Base-by-base conservation (phyloP, 2,888 invertebrate species). In the Heteropelma amictum region DNA sequence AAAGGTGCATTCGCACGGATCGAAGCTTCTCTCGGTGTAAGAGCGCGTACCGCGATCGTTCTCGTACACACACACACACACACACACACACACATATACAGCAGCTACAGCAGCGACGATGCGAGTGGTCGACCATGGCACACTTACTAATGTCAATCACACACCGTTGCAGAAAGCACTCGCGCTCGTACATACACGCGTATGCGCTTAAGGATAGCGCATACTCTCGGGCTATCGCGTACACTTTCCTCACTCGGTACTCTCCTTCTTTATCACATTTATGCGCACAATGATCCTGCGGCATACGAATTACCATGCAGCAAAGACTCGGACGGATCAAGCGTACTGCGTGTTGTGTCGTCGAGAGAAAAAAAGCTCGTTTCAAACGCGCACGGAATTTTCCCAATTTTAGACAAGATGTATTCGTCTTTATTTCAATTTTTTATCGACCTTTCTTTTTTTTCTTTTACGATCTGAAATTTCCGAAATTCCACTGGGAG, bases 61-160 rank as follows among this genome's bases (percentile, higher is more conserved):
- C n/a, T n/a, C n/a, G n/a, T n/a, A n/a, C n/a, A 23, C 21, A 47
- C 21, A 12, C n/a, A 21, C n/a, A 47, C 8, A 8, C 21, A n/a
- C 14, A 12, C 8, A 12, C 5, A 12, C 14, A 12, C 14, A 12
- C 7, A 12, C 12, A 14, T 14, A 30, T 51, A 40, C 40, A 63
- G 10, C 35, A 30, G 21, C n/a, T 54, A 30, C 81, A 53, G n/a
- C 49, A 53, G 83, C 84, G 79, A 82, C 83, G 83, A 83, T 84
- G 85, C 80, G 86, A 88, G 38, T 38, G 38, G 88, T 86, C 87
- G 89, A 88, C 89, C 89, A 85, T 88, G 89, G 88, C 89, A 88
- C 85, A 88, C 88, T 89, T 89, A 88, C 85, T 84, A 89, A 88
- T 89, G 88, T 88, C 89, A 89, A 89, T 89, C 89, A 89, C n/a